These are phyloP conservation scores for Strix aluco DNA, from an alignment of 2,113 vertebrate species.

Conservation along the genomic window DNA sequence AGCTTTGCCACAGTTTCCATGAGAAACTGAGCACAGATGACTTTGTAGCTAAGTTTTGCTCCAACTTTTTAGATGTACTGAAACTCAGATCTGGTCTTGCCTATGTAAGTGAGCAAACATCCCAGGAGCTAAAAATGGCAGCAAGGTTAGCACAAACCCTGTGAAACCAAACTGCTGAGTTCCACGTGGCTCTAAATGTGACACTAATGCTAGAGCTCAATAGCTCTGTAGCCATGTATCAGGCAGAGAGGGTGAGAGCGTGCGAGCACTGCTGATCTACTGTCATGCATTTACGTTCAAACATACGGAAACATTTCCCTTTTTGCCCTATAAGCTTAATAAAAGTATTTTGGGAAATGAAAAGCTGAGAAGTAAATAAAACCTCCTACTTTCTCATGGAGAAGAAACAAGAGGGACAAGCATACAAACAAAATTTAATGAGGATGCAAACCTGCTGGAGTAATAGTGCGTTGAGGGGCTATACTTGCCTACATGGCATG, in stretches of 20 bases:
- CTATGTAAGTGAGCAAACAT: neutral
- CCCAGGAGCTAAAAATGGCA: neutral
- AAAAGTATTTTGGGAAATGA: neutral
- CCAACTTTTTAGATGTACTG: neutral
- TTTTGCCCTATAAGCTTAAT: neutral
- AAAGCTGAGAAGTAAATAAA: neutral
- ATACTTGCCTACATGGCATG: neutral
- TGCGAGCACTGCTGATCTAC: accelerated
- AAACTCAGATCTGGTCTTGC: neutral
- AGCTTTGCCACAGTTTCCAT: neutral
- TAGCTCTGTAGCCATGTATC: neutral
- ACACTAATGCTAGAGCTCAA: neutral
- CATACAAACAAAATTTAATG: neutral
- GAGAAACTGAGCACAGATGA: neutral
- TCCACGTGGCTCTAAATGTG: neutral
- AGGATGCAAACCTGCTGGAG: neutral
- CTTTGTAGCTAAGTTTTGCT: neutral
- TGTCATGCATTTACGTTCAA: neutral
- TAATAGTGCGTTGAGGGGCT: neutral
- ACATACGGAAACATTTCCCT: neutral
- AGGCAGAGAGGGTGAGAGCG: neutral
- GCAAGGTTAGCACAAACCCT: neutral
- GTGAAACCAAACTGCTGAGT: neutral
- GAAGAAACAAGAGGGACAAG: neutral
- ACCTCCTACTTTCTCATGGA: neutral